Evolutionary conservation across 2,113 vertebrate species (phyloP).

Genomic region (Engraulis encrasicolus): DNA sequence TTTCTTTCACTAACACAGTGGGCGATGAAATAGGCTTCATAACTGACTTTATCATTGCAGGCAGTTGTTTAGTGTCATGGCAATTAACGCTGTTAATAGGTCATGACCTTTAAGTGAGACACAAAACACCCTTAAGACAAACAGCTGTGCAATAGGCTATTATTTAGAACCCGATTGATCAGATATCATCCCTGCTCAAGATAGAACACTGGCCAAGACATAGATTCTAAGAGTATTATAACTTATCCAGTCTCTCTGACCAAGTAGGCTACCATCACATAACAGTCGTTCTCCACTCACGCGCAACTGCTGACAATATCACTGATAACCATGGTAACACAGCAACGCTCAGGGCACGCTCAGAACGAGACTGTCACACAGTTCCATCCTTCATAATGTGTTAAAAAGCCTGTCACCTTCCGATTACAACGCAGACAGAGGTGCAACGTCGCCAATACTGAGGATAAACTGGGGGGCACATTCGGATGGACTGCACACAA

Average conservation of each 20-base stretch:
- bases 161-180: background rate
- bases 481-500: background rate
- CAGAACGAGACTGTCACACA: background rate
- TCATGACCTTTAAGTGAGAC: background rate
- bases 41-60: too few relatives aligned
- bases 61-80: too few relatives aligned
- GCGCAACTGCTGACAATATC: constrained; percentile 36
- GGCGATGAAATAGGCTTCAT: too few relatives aligned
- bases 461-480: background rate
- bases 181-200: background rate
- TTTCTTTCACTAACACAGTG: too few relatives aligned
- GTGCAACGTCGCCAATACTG: background rate
- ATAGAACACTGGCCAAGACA: background rate
- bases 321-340: constrained; percentile 72
- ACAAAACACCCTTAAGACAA: background rate
- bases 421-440: background rate
- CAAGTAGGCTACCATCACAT: background rate
- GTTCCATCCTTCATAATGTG: background rate
- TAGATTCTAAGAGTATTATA: too few relatives aligned
- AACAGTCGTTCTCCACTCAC: background rate
- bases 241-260: too few relatives aligned
- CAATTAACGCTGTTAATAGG: background rate
- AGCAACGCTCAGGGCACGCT: constrained; percentile 54
- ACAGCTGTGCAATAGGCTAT: background rate
- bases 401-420: too few relatives aligned